Percentiles rank a stretch among this genome's conserved stretches.
Conservation (phyloP, 2,888 invertebrate genomes). For the Polia nebulosa region DNA sequence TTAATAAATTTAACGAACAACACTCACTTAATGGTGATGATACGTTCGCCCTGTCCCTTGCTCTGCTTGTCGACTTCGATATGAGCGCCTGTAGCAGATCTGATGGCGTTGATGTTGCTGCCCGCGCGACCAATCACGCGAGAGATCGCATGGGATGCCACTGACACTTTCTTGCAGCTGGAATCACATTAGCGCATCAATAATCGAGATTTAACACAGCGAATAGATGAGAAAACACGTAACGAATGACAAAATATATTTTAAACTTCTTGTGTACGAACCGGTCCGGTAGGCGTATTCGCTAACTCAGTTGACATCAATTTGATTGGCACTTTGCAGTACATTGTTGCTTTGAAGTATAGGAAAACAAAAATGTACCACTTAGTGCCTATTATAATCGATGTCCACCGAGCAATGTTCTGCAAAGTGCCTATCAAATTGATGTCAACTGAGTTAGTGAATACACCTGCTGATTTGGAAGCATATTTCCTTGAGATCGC, state of each 20-base stretch:
- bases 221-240: neutral
- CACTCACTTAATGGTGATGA: constrained; percentile 97
- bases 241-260: neutral
- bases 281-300: too few species aligned
- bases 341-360: too few species aligned
- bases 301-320: too few species aligned
- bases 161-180: constrained; percentile 97
- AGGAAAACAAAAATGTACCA: too few species aligned
- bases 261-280: neutral
- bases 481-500: neutral
- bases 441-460: neutral
- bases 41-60: constrained; percentile 98
- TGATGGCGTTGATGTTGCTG: constrained; percentile 99
- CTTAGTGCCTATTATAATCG: too few species aligned
- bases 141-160: constrained; percentile 98
- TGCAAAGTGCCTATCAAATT: too few species aligned
- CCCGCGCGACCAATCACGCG: constrained; percentile 99
- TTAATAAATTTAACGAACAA: neutral
- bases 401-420: too few species aligned
- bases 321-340: too few species aligned
- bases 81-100: constrained; percentile 98
- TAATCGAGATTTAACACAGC: neutral
- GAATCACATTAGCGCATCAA: constrained; percentile 15
- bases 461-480: too few species aligned
- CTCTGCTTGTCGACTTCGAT: constrained; percentile 99